Evolutionary conservation across 2,888 invertebrate genomes (phyloP).

Genomic region (Eucera pruinosa): DNA sequence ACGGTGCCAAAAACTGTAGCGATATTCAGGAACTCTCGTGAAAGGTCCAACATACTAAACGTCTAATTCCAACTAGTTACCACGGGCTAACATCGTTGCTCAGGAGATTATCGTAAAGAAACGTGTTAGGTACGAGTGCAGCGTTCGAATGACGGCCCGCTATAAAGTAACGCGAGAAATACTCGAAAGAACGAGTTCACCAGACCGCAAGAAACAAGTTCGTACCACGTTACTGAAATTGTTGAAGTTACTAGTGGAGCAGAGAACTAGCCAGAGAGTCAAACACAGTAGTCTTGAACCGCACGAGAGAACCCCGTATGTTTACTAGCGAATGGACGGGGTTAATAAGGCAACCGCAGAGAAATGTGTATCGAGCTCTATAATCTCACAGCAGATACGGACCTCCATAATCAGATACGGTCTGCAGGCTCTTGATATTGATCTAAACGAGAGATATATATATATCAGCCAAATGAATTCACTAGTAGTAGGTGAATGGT

Average conservation of each 20-base stretch:
- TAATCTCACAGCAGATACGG: constrained; percentile 42
- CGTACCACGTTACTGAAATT: constrained; percentile 25
- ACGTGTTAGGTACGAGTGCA: background rate
- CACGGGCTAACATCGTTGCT: background rate
- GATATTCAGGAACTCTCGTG: background rate
- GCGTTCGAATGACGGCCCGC: no score
- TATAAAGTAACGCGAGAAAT: background rate
- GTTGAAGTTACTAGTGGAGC: constrained; percentile 26
- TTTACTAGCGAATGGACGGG: constrained; percentile 31
- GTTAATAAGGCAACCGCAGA: constrained; percentile 59
- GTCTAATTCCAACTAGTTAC: constrained; percentile 4
- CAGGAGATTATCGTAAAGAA: constrained; percentile 15
- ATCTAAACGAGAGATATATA: constrained; percentile 34
- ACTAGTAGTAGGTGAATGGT: no score
- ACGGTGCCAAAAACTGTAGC: constrained; percentile 26
- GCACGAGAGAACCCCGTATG: constrained; percentile 24
- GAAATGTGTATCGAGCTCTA: constrained; percentile 44
- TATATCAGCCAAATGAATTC: no score
- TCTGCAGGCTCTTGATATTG: constrained; percentile 29
- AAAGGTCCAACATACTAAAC: constrained; percentile 1
- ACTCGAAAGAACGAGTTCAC: background rate
- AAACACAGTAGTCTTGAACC: constrained; percentile 28
- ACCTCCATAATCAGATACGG: constrained; percentile 38
- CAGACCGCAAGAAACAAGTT: background rate
- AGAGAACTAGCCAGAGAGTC: constrained; percentile 9